Conservation (phyloP, 2,888 invertebrate genomes). For the Philhelius pedissequus region DNA sequence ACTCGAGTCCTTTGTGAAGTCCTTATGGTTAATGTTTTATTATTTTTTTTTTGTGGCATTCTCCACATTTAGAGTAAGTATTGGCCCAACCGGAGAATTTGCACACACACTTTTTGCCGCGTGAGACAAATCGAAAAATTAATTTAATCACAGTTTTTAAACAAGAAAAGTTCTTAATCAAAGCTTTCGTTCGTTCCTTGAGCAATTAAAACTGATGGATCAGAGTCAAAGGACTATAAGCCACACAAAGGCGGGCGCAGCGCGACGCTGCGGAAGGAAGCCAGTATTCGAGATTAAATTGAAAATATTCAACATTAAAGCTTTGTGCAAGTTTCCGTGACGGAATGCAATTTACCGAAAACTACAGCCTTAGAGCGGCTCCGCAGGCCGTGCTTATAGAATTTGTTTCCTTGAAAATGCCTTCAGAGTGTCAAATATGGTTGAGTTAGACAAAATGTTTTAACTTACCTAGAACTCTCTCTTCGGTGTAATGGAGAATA, state of each 20-base stretch:
- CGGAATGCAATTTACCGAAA: conserved; percentile 40
- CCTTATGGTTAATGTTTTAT: too few relatives aligned
- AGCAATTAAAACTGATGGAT: conserved; percentile 29
- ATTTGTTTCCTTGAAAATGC: background rate
- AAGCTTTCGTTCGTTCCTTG: background rate
- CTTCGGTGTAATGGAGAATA: conserved; percentile 45
- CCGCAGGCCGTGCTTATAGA: background rate
- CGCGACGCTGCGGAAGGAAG: conserved; percentile 38
- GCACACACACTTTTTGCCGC: conserved; percentile 28
- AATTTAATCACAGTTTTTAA: conserved; percentile 49
- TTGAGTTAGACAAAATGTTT: conserved; percentile 56
- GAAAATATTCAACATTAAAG: conserved; percentile 1
- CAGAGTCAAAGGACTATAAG: background rate
- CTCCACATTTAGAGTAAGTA: background rate
- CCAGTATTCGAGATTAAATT: conserved; percentile 53
- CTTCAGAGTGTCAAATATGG: conserved; percentile 33
- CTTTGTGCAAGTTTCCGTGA: conserved; percentile 31
- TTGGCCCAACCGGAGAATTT: background rate
- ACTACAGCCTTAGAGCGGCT: background rate
- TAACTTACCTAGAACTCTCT: conserved; percentile 14
- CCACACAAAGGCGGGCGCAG: too few relatives aligned
- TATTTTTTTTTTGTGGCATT: background rate
- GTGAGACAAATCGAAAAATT: conserved; percentile 43
- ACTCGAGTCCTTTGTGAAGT: background rate
- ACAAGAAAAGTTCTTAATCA: conserved; percentile 9